phyloP scores from a whole-genome alignment of 1,140 invertebrate genomes.

The Meloidogyne hapla region DNA sequence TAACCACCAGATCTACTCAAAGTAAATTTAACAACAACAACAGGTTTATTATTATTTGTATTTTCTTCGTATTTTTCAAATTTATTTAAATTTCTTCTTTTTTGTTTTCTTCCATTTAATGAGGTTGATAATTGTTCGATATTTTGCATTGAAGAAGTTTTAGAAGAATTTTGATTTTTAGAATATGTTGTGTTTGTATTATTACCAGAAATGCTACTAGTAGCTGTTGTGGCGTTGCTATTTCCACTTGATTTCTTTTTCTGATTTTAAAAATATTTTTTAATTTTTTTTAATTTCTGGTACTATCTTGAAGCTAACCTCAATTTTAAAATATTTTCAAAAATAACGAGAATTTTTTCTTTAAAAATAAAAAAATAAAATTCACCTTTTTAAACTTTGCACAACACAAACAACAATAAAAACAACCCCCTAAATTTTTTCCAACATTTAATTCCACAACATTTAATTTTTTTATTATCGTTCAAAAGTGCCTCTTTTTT shows the following conservation, averaged over 20 bases:
- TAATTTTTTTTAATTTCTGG: no score
- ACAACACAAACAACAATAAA: background rate
- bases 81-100: background rate
- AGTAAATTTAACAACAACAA: constrained; percentile 13
- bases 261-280: no score
- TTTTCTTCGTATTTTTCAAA: background rate
- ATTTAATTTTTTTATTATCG: background rate
- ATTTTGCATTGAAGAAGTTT: background rate
- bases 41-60: background rate
- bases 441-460: background rate
- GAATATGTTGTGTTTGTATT: background rate
- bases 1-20: background rate
- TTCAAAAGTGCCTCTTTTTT: background rate
- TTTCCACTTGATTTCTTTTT: no score
- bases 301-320: no score
- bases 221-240: background rate
- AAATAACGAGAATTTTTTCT: background rate
- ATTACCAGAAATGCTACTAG: background rate
- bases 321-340: no score
- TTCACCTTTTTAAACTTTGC: background rate
- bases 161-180: constrained; percentile 2
- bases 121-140: background rate
- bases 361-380: background rate
- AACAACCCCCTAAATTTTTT: background rate
- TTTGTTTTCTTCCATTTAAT: background rate